Percentiles rank a stretch among this genome's conserved stretches.
Conservation (phyloP, 64 coral and sea anemone genomes). For the Actinia tenebrosa region DNA sequence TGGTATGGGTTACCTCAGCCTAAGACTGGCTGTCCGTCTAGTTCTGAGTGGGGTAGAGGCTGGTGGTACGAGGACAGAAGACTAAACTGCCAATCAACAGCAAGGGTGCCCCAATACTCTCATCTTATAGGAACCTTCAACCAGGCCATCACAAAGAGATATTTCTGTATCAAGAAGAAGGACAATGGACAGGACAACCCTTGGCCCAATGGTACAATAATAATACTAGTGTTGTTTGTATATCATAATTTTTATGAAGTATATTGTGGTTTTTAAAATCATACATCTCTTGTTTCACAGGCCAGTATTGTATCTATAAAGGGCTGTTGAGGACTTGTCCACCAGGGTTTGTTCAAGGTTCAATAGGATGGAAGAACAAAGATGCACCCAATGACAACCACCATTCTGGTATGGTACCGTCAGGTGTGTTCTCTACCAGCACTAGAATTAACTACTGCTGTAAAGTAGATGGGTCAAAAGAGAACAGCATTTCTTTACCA, state of each 20-base stretch:
- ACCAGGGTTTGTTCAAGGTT: constrained; percentile 12
- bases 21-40: too few species aligned
- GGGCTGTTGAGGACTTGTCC: constrained; percentile 19
- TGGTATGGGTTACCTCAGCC: too few species aligned
- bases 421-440: constrained; percentile 19
- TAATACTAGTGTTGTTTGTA: too few species aligned
- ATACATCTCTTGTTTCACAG: background rate
- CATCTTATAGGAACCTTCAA: constrained; percentile 2
- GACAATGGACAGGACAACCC: background rate
- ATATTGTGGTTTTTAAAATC: background rate
- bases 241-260: too few species aligned
- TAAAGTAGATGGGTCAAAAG: constrained; percentile 37
- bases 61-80: constrained; percentile 42
- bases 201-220: too few species aligned
- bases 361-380: constrained; percentile 40
- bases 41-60: background rate
- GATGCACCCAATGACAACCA: constrained; percentile 3
- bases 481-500: constrained; percentile 24
- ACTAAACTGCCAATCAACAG: background rate
- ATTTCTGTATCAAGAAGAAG: constrained; percentile 24
- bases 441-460: constrained; percentile 43
- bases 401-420: constrained; percentile 13
- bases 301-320: constrained; percentile 55
- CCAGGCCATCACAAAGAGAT: background rate
- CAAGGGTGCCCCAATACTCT: background rate